These are phyloP conservation scores for Picus viridis DNA, from an alignment of 2,797 vertebrate species.

Conservation along the genomic window DNA sequence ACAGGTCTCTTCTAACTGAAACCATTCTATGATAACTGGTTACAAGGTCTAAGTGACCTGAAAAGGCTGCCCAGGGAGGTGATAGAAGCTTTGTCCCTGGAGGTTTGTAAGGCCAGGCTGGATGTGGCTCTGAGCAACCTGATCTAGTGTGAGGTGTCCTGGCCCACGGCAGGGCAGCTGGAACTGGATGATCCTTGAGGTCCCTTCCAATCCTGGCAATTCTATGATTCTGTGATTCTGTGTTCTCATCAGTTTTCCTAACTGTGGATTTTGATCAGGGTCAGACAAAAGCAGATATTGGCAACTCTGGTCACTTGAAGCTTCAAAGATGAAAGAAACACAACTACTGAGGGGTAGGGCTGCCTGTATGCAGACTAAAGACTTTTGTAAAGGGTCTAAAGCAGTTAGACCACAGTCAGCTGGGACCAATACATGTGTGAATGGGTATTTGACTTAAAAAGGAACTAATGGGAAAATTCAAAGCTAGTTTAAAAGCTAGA, in stretches of 20 bases:
- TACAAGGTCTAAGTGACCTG: neutral
- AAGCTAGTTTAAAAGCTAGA: neutral
- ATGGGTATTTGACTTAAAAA: slow-evolving; percentile 16
- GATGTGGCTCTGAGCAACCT: too few relatives aligned
- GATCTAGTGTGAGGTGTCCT: too few relatives aligned
- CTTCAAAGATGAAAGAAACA: neutral
- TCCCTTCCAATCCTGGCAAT: too few relatives aligned
- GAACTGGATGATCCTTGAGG: too few relatives aligned
- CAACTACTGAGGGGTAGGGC: neutral
- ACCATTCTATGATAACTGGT: neutral
- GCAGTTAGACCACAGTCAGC: neutral
- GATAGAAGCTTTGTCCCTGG: too few relatives aligned
- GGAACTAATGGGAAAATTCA: neutral
- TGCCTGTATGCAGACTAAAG: neutral
- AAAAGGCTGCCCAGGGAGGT: too few relatives aligned
- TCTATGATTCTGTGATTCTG: neutral
- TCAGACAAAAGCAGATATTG: neutral
- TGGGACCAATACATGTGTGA: neutral
- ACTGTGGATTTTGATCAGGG: neutral
- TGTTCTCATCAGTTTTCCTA: neutral
- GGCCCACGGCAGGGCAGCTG: too few relatives aligned
- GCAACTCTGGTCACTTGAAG: neutral
- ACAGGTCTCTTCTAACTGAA: too few relatives aligned
- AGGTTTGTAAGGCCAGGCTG: too few relatives aligned
- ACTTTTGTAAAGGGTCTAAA: neutral